Conservation (phyloP, 2,113 vertebrate genomes). For the Anoura caudifer region DNA sequence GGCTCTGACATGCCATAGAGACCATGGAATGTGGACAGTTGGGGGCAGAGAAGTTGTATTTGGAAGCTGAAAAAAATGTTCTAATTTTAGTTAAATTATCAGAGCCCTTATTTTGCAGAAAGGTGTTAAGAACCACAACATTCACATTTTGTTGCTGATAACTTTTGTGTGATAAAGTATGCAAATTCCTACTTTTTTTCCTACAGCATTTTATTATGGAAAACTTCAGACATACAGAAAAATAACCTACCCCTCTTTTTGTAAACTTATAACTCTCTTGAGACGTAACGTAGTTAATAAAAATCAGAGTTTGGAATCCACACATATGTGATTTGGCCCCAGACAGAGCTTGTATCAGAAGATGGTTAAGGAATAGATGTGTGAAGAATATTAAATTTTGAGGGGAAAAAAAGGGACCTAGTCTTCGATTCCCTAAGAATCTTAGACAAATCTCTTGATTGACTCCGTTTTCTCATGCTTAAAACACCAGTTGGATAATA, state of each 20-base stretch:
- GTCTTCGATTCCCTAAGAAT: not conserved
- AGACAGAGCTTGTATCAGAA: not conserved
- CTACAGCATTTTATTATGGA: conserved; percentile 17
- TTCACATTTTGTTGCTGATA: not conserved
- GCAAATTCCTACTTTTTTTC: not conserved
- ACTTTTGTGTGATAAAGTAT: conserved; percentile 8
- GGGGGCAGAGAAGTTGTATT: not conserved
- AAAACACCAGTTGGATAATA: not conserved
- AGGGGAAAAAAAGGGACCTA: not conserved
- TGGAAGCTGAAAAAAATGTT: not conserved
- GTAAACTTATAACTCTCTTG: not conserved
- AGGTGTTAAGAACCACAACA: not conserved
- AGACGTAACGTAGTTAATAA: not conserved
- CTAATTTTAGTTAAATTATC: not conserved
- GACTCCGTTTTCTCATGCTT: not conserved
- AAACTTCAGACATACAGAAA: not conserved
- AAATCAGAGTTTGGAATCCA: not conserved
- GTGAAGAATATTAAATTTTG: not conserved
- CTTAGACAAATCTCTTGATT: not conserved
- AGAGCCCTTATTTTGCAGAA: not conserved
- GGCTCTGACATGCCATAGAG: not conserved
- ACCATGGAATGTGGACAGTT: not conserved
- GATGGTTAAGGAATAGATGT: conserved; percentile 3
- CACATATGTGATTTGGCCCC: not conserved
- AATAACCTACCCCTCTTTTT: not conserved